phyloP scores from a whole-genome alignment of 2,113 vertebrate genomes.

The Himantopus leucocephalus region DNA sequence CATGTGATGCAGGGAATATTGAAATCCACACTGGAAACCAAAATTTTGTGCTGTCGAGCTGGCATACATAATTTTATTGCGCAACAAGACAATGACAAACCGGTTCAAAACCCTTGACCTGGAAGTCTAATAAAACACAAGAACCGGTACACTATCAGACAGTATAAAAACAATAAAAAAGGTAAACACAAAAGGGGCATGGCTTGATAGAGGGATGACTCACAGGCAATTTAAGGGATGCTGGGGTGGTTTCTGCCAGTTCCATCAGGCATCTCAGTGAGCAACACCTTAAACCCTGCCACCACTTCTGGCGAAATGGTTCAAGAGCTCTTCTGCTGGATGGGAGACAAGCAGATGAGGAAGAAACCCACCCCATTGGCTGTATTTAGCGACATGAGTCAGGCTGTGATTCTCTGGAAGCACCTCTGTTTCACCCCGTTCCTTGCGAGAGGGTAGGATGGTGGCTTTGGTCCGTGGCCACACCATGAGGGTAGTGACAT shows the following conservation, averaged over 20 bases:
- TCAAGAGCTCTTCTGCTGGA: neutral
- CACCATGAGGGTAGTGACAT: fast-evolving
- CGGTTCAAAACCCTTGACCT: slow-evolving; percentile 7
- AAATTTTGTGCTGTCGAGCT: neutral
- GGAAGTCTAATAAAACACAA: slow-evolving; percentile 16
- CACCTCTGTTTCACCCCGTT: neutral
- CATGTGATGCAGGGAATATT: neutral
- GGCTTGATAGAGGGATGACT: neutral
- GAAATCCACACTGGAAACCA: neutral
- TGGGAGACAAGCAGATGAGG: neutral
- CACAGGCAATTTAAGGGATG: neutral
- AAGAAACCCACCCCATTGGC: fast-evolving
- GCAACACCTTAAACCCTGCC: neutral
- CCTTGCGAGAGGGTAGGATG: neutral
- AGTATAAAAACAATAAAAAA: neutral
- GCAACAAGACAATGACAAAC: neutral
- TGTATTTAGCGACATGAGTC: neutral
- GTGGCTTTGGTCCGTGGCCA: neutral
- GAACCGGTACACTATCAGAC: neutral
- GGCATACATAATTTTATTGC: neutral
- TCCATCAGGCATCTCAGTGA: neutral
- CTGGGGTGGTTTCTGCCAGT: neutral
- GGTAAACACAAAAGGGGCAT: neutral
- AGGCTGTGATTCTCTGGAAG: neutral
- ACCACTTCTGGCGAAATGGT: neutral